These are phyloP conservation scores for Garra rufa DNA, from an alignment of 2,113 vertebrate genomes.

Conservation along the genomic window DNA sequence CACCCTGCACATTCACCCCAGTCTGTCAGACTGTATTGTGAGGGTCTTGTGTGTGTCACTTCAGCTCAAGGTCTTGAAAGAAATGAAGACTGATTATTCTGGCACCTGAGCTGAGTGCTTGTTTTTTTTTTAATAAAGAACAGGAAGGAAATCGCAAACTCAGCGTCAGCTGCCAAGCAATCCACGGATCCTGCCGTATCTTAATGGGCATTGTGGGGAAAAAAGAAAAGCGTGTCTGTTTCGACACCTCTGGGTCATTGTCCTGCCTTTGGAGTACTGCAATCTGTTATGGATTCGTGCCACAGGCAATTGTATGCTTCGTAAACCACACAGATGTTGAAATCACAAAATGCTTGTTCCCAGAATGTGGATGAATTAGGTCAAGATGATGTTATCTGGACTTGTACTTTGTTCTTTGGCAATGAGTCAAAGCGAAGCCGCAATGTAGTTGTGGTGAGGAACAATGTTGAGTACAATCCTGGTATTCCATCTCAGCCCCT, in stretches of 20 bases:
- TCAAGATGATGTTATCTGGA: constrained; percentile 50
- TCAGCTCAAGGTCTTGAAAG: constrained; percentile 51
- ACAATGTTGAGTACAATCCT: constrained; percentile 49
- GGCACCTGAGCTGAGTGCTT: constrained; percentile 39
- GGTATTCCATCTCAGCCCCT: constrained; percentile 48
- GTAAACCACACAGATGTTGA: constrained; percentile 37
- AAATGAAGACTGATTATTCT: constrained; percentile 65
- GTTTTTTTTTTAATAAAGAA: constrained; percentile 36
- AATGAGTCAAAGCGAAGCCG: constrained; percentile 48
- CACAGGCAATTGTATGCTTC: constrained; percentile 30
- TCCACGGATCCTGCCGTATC: constrained; percentile 36
- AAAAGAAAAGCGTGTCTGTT: constrained; percentile 35
- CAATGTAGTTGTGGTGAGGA: constrained; percentile 30
- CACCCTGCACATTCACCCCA: constrained; percentile 14
- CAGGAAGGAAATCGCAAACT: constrained; percentile 53
- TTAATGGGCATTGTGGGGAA: constrained; percentile 55
- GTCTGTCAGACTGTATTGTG: constrained; percentile 45
- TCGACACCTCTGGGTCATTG: constrained; percentile 32
- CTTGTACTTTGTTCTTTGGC: constrained; percentile 28
- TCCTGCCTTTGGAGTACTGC: constrained; percentile 32
- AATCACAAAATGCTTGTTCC: constrained; percentile 13
- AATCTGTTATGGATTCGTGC: constrained; percentile 34
- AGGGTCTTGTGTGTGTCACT: constrained; percentile 46
- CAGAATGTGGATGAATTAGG: constrained; percentile 56
- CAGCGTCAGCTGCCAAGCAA: constrained; percentile 57